A percentile compares a stretch with the other conserved stretches of the same genome.
Evolutionary conservation across 1,140 invertebrate species (phyloP).

Genomic region (Bombus confusus): DNA sequence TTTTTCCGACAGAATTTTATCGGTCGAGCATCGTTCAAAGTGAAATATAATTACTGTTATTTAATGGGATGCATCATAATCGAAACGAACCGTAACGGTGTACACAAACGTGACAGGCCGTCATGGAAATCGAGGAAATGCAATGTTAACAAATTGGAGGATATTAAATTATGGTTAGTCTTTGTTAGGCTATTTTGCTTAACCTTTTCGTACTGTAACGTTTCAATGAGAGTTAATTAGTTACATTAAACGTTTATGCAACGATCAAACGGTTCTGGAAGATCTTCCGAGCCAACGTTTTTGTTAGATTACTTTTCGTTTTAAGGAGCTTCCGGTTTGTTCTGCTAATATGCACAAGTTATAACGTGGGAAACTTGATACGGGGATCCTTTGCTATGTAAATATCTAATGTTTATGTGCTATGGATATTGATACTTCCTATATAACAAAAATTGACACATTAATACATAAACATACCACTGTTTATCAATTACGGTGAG

Average conservation of each 20-base stretch:
- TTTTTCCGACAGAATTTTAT: neutral
- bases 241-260: neutral
- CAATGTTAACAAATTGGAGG: neutral
- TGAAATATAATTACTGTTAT: conserved; percentile 1
- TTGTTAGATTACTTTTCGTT: neutral
- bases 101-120: too few relatives aligned
- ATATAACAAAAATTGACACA: too few relatives aligned
- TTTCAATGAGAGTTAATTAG: neutral
- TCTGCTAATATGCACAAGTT: neutral
- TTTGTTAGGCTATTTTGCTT: neutral
- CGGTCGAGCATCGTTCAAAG: neutral
- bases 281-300: neutral
- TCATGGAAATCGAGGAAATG: neutral
- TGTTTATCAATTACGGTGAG: too few relatives aligned
- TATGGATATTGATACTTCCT: neutral
- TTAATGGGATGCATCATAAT: neutral
- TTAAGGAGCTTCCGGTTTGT: neutral
- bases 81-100: neutral
- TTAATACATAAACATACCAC: too few relatives aligned
- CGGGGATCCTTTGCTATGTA: neutral
- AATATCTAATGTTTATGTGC: neutral
- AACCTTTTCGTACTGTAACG: neutral
- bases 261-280: neutral
- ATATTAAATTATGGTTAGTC: neutral
- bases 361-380: neutral